Evolutionary conservation across 2,797 vertebrate species (phyloP).

Genomic region (Diglossa cyanea): DNA sequence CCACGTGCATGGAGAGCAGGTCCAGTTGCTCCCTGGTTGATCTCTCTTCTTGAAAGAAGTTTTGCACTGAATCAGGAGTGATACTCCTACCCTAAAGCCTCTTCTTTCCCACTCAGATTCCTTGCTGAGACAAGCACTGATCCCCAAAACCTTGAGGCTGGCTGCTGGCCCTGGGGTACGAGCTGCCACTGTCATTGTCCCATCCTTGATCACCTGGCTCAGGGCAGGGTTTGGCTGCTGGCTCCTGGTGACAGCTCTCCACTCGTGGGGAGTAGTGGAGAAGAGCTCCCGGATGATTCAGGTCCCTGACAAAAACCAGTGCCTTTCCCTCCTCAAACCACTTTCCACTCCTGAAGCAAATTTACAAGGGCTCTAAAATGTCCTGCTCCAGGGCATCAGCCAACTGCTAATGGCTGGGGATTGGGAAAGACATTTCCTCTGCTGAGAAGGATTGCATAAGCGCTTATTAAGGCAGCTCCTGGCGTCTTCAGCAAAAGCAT

Average conservation of each 20-base stretch:
- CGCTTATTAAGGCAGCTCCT: conserved; percentile 42
- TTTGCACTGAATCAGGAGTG: not conserved
- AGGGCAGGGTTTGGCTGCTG: not conserved
- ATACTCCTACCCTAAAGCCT: not conserved
- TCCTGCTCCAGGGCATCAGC: conserved; percentile 56
- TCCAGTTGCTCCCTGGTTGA: not conserved
- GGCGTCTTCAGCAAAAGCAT: conserved; percentile 23
- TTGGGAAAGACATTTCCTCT: conserved; percentile 63
- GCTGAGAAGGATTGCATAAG: conserved; percentile 30
- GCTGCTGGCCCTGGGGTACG: not conserved
- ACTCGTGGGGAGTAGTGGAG: rapidly evolving
- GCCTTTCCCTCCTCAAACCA: not conserved
- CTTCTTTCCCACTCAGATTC: not conserved
- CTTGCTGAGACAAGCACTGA: not conserved
- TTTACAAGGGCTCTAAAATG: conserved; percentile 60
- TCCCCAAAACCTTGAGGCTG: rapidly evolving
- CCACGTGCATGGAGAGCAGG: rapidly evolving
- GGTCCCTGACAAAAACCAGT: not conserved
- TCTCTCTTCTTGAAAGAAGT: not conserved
- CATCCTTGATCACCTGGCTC: rapidly evolving
- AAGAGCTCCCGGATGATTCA: not conserved
- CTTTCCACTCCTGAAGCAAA: conserved; percentile 50
- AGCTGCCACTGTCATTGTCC: not conserved
- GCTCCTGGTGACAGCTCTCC: not conserved
- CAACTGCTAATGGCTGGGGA: conserved; percentile 40